phyloP scores from a whole-genome alignment of 1,140 invertebrate genomes.

The Phenacoccus solenopsis region DNA sequence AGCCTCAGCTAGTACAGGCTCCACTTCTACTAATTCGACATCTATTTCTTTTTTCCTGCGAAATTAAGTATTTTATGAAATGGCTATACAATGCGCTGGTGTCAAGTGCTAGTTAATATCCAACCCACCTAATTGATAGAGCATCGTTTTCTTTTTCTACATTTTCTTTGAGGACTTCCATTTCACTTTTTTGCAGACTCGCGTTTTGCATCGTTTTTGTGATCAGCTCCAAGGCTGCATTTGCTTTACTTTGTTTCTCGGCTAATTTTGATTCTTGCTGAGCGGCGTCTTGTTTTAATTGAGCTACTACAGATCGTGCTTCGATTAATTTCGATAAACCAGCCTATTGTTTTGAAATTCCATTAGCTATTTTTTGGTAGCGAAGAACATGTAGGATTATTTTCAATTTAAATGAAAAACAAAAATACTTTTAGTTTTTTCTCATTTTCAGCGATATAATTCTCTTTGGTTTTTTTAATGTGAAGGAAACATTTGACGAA shows the following conservation, averaged over 20 bases:
- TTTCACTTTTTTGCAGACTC: constrained; percentile 79
- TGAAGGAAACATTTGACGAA: constrained; percentile 48
- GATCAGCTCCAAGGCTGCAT: constrained; percentile 83
- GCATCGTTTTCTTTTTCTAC: constrained; percentile 80
- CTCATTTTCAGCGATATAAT: constrained; percentile 39
- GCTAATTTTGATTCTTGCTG: constrained; percentile 69
- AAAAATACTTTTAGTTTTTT: constrained; percentile 43
- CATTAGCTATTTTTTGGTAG: too few species aligned
- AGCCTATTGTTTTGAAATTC: too few species aligned
- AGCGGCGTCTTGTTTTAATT: constrained; percentile 75
- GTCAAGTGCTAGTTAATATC: too few species aligned
- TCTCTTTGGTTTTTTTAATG: constrained; percentile 43
- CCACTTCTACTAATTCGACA: constrained; percentile 78
- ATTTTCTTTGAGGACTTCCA: constrained; percentile 77
- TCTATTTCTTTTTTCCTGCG: constrained; percentile 78
- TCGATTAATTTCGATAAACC: constrained; percentile 86
- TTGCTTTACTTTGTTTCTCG: constrained; percentile 81
- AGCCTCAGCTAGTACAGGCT: constrained; percentile 80
- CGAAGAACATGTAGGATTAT: too few species aligned
- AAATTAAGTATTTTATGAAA: not conserved
- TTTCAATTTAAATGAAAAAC: constrained; percentile 23
- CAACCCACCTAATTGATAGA: constrained; percentile 49
- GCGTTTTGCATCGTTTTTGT: constrained; percentile 88
- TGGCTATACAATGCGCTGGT: too few species aligned
- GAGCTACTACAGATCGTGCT: constrained; percentile 69